Conservation (phyloP, 2,113 vertebrate species). For the Cryptomyrus ogoouensis region DNA sequence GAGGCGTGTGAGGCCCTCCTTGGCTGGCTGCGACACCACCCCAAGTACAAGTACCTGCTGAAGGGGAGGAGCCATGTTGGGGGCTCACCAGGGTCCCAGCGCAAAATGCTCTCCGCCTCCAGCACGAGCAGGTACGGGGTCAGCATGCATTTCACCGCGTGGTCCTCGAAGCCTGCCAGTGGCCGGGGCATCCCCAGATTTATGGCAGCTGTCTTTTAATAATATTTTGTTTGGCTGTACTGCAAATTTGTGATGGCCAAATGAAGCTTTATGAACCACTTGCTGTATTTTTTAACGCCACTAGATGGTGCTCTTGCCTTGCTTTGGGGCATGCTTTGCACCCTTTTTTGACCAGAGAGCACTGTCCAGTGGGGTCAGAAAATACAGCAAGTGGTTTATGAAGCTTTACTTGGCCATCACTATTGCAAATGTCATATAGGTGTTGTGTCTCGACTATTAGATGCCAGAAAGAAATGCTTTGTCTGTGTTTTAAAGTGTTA, state of each 20-base stretch:
- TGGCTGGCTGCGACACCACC: constrained; percentile 86
- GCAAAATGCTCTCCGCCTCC: constrained; percentile 70
- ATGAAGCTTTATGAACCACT: background rate
- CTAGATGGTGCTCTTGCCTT: background rate
- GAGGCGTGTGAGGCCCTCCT: constrained; percentile 86
- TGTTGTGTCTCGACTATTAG: background rate
- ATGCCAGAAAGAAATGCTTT: background rate
- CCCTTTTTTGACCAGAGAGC: background rate
- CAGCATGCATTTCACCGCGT: background rate
- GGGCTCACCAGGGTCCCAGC: constrained; percentile 73
- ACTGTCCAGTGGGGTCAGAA: background rate
- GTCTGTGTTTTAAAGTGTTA: background rate
- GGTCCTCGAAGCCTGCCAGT: background rate
- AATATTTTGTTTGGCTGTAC: background rate
- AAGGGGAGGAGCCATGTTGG: constrained; percentile 65
- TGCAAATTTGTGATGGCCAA: background rate
- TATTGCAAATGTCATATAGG: background rate
- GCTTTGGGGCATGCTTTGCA: background rate
- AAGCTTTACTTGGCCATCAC: background rate
- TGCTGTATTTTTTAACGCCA: background rate
- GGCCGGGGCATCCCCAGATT: background rate
- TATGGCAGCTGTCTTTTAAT: background rate
- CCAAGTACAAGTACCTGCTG: constrained; percentile 82
- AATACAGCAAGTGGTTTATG: background rate
- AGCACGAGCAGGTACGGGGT: constrained; percentile 37